Percentiles rank a stretch among this genome's conserved stretches.
Conservation (phyloP, 1,140 invertebrate genomes). For the Drosophila sechellia region DNA sequence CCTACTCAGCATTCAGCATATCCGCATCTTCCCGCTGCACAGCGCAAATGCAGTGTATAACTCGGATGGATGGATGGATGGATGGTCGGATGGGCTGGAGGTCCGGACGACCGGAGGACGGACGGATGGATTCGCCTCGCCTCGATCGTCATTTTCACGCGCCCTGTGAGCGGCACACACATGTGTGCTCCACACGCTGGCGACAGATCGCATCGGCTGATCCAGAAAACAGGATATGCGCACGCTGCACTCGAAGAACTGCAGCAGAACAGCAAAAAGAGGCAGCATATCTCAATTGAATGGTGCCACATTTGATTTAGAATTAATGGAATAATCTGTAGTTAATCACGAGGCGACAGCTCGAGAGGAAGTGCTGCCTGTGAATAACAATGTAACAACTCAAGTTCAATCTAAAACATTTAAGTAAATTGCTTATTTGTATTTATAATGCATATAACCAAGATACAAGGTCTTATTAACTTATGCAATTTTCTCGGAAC, state of each 20-base stretch:
- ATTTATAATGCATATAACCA: too few relatives aligned
- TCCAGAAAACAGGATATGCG: conserved; percentile 53
- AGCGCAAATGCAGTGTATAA: conserved; percentile 9
- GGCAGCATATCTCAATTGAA: conserved; percentile 14
- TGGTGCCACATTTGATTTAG: conserved; percentile 30
- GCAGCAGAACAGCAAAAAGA: conserved; percentile 5
- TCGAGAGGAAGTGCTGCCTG: not conserved
- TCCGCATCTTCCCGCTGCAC: conserved; percentile 28
- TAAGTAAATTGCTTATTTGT: not conserved
- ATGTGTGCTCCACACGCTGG: conserved; percentile 56
- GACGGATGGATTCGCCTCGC: conserved; percentile 22
- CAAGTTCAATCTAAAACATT: conserved; percentile 3
- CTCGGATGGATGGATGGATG: conserved; percentile 4
- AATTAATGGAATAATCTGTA: conserved; percentile 13
- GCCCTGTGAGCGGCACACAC: conserved; percentile 42
- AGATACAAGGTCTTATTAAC: not conserved
- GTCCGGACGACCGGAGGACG: not conserved
- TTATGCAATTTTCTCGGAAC: conserved; percentile 37
- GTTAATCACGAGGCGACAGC: conserved; percentile 7
- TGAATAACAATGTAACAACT: not conserved
- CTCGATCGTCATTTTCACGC: conserved; percentile 56
- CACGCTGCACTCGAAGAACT: conserved; percentile 39
- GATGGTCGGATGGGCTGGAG: conserved; percentile 3
- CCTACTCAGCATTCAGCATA: conserved; percentile 58
- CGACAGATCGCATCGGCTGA: conserved; percentile 48